phyloP scores from a whole-genome alignment of 92 coral and sea anemone species.

The Zoanthus solanderi region DNA sequence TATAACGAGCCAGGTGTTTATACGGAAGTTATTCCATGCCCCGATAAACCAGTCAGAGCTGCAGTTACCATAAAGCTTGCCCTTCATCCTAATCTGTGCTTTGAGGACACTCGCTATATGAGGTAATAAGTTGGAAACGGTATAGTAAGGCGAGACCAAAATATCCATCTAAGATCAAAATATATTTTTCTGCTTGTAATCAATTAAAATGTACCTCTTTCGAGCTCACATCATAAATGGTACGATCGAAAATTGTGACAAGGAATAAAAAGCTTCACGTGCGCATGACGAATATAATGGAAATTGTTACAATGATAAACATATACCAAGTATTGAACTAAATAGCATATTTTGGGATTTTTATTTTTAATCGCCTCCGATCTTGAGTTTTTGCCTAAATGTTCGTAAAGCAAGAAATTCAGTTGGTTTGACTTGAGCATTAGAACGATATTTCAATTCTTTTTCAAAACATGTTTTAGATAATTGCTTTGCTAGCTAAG shows the following conservation, averaged over 20 bases:
- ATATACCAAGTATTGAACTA: too few relatives aligned
- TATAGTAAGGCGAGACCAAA: neutral
- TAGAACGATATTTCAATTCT: neutral
- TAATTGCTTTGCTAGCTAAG: conserved; percentile 3
- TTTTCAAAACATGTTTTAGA: neutral
- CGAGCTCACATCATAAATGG: too few relatives aligned
- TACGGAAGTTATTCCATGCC: conserved; percentile 24
- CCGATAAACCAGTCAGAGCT: conserved; percentile 21
- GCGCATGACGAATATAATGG: too few relatives aligned
- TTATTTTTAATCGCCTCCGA: neutral
- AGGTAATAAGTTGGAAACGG: neutral
- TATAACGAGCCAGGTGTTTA: conserved; percentile 30
- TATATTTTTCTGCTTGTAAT: neutral
- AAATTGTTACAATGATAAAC: too few relatives aligned
- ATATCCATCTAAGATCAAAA: neutral
- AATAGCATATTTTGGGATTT: too few relatives aligned
- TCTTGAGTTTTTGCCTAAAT: too few relatives aligned
- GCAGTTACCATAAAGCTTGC: conserved; percentile 7
- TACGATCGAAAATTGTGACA: too few relatives aligned
- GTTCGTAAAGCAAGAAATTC: too few relatives aligned
- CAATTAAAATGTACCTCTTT: too few relatives aligned
- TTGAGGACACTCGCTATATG: conserved; percentile 24
- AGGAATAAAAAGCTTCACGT: too few relatives aligned
- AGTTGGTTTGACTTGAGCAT: neutral
- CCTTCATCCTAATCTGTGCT: conserved; percentile 15